Conservation (phyloP, 2,888 invertebrate species). For the Phania funesta region DNA sequence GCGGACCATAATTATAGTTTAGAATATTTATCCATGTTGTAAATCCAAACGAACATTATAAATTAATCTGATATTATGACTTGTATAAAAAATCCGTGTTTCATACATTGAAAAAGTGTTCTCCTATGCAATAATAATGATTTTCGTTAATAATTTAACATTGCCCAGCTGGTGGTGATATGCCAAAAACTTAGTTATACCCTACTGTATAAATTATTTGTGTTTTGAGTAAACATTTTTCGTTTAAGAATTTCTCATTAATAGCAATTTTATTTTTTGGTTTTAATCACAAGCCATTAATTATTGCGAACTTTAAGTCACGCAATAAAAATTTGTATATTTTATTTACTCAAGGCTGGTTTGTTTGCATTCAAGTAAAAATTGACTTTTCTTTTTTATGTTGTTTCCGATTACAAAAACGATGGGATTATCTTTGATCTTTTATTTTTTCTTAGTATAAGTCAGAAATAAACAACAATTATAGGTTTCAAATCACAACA, state of each 20-base stretch:
- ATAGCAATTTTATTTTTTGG: not conserved
- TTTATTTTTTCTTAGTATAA: not conserved
- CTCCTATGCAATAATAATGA: too few relatives aligned
- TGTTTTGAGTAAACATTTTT: constrained; percentile 2
- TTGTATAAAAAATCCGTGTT: too few relatives aligned
- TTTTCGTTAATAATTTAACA: too few relatives aligned
- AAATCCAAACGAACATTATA: too few relatives aligned
- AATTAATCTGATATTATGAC: too few relatives aligned
- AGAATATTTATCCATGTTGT: too few relatives aligned
- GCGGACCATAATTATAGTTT: too few relatives aligned
- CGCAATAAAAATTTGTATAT: not conserved
- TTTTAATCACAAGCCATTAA: constrained; percentile 34
- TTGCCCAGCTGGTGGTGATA: too few relatives aligned
- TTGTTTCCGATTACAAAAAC: not conserved
- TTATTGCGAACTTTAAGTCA: constrained; percentile 31
- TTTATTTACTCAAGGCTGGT: too few relatives aligned
- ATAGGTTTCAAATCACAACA: not conserved
- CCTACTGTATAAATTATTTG: too few relatives aligned
- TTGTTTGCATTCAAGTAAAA: not conserved
- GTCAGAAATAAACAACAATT: not conserved
- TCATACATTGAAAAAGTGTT: too few relatives aligned
- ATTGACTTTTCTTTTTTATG: not conserved
- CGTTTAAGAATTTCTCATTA: constrained; percentile 26
- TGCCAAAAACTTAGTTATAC: too few relatives aligned
- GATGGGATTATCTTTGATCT: constrained; percentile 23